Percentiles rank a stretch among this genome's conserved stretches.
phyloP scores from a whole-genome alignment of 1,140 invertebrate genomes.

The Sitobion miscanthi region DNA sequence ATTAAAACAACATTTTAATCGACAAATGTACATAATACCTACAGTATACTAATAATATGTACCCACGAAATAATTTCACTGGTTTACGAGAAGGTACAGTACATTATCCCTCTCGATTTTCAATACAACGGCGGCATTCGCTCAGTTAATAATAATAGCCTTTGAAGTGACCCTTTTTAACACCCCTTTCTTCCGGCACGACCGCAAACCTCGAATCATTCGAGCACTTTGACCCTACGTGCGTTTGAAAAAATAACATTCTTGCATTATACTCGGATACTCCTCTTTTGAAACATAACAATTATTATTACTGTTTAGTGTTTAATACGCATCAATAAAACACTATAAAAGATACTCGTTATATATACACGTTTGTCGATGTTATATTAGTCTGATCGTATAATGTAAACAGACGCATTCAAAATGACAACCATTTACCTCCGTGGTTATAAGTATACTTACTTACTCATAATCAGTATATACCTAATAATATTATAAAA shows the following conservation, averaged over 20 bases:
- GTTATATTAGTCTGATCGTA: background rate
- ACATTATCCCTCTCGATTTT: slow-evolving; percentile 24
- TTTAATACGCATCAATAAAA: slow-evolving; percentile 1
- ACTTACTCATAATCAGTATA: background rate
- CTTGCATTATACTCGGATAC: background rate
- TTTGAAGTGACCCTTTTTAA: slow-evolving; percentile 56
- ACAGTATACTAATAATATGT: background rate
- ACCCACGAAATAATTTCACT: slow-evolving; percentile 14
- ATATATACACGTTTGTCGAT: background rate
- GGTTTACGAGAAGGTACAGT: background rate
- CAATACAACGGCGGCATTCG: slow-evolving; percentile 22
- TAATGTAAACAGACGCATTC: background rate
- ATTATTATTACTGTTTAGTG: slow-evolving; percentile 10
- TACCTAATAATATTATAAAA: background rate
- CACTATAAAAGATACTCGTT: background rate
- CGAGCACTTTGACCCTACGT: slow-evolving; percentile 34
- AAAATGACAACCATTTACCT: background rate
- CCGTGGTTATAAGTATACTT: background rate
- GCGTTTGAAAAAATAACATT: slow-evolving; percentile 37
- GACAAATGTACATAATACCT: background rate
- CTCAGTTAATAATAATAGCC: slow-evolving; percentile 46
- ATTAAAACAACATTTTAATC: slow-evolving; percentile 5
- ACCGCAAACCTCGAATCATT: slow-evolving; percentile 52
- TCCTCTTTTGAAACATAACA: background rate
- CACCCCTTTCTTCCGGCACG: slow-evolving; percentile 34